phyloP scores from a whole-genome alignment of 2,797 vertebrate species.

The Danio tinwini region DNA sequence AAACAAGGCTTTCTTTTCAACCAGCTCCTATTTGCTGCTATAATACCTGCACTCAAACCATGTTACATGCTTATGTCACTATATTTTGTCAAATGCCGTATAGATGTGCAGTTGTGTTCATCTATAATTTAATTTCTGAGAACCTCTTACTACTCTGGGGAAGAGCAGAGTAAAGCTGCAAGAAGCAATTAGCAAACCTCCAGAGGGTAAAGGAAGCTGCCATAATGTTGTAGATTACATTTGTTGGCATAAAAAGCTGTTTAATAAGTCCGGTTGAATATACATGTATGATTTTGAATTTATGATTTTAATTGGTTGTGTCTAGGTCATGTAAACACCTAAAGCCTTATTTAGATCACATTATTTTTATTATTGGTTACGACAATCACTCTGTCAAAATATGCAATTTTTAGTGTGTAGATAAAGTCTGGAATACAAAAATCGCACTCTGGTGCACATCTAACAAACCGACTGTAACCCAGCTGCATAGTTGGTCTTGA shows the following conservation, averaged over 20 bases:
- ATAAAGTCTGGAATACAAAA: too few relatives aligned
- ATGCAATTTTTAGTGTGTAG: too few relatives aligned
- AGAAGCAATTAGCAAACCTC: constrained; percentile 7
- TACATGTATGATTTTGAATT: background rate
- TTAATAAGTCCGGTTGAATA: too few relatives aligned
- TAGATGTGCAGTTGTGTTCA: constrained; percentile 33
- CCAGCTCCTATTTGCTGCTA: too few relatives aligned
- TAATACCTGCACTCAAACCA: background rate
- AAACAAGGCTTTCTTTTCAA: too few relatives aligned
- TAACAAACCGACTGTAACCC: too few relatives aligned
- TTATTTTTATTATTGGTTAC: too few relatives aligned
- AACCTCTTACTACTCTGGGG: background rate
- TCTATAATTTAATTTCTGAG: constrained; percentile 16
- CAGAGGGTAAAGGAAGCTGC: background rate
- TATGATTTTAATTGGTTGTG: background rate
- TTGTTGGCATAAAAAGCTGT: too few relatives aligned
- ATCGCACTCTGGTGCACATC: too few relatives aligned
- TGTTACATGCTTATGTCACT: constrained; percentile 15
- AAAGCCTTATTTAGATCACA: too few relatives aligned
- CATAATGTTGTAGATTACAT: background rate
- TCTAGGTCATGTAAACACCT: background rate
- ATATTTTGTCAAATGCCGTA: constrained; percentile 18
- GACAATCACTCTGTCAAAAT: too few relatives aligned
- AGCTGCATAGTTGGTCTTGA: too few relatives aligned
- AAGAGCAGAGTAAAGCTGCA: background rate